Evolutionary conservation across 2,888 invertebrate species (phyloP).

Genomic region (Cylindroiulus punctatus): DNA sequence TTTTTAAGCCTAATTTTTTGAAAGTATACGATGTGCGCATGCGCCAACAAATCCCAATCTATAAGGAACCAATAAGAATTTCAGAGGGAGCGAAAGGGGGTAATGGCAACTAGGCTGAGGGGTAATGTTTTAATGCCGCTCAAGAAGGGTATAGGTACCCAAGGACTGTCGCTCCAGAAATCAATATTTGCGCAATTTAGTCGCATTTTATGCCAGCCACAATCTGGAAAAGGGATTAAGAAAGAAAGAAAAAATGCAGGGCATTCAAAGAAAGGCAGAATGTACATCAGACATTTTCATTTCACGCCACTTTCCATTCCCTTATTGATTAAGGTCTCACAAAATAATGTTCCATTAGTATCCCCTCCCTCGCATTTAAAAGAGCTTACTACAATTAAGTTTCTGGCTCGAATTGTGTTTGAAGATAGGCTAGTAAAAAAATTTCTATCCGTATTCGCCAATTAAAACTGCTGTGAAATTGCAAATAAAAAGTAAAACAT

Average conservation of each 20-base stretch:
- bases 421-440: background rate
- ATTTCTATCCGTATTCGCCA: background rate
- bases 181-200: constrained; percentile 47
- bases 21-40: background rate
- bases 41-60: constrained; percentile 38
- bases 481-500: too few relatives aligned
- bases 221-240: constrained; percentile 40
- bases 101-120: constrained; percentile 10
- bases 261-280: constrained; percentile 2
- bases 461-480: background rate
- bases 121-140: constrained; percentile 26
- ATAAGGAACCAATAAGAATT: constrained; percentile 47
- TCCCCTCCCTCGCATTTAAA: background rate
- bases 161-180: constrained; percentile 21
- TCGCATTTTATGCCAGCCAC: constrained; percentile 40
- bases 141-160: constrained; percentile 40
- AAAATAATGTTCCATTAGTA: constrained; percentile 26
- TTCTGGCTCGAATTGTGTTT: constrained; percentile 34
- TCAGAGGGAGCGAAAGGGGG: background rate
- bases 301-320: constrained; percentile 45
- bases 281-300: constrained; percentile 27
- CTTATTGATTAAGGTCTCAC: constrained; percentile 20
- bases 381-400: constrained; percentile 17
- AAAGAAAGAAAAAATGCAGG: background rate
- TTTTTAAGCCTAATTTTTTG: constrained; percentile 45